Evolutionary conservation across 2,797 vertebrate species (phyloP).

Genomic region (Lepilemur ruficaudatus): DNA sequence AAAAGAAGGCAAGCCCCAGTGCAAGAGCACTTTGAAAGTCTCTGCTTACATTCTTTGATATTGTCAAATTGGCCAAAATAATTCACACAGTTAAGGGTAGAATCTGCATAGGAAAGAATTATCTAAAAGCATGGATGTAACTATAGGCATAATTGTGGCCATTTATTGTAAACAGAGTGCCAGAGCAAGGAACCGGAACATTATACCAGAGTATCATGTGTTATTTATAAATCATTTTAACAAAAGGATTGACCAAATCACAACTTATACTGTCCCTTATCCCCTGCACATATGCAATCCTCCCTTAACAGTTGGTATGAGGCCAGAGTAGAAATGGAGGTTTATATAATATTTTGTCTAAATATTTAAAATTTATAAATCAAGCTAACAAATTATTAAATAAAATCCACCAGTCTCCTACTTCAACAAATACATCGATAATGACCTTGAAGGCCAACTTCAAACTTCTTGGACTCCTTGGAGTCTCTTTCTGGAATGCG

Average conservation of each 20-base stretch:
- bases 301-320: background rate
- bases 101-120: background rate
- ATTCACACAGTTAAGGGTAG: background rate
- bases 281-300: background rate
- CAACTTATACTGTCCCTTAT: background rate
- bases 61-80: background rate
- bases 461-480: background rate
- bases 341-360: background rate
- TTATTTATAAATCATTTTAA: background rate
- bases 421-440: background rate
- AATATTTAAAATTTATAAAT: background rate
- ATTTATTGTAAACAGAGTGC: background rate
- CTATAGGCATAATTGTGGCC: background rate
- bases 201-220: background rate
- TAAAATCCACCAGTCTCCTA: background rate
- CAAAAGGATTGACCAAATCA: background rate
- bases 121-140: background rate
- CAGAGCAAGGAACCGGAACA: background rate
- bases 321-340: background rate
- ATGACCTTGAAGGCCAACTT: background rate
- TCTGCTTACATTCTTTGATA: background rate
- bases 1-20: background rate
- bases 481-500: background rate
- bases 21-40: background rate
- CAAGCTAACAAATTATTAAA: background rate